Evolutionary conservation across 2,888 invertebrate genomes (phyloP), one percentile per base, ranked within the genome.

Genomic region (Aelia acuminata): DNA sequence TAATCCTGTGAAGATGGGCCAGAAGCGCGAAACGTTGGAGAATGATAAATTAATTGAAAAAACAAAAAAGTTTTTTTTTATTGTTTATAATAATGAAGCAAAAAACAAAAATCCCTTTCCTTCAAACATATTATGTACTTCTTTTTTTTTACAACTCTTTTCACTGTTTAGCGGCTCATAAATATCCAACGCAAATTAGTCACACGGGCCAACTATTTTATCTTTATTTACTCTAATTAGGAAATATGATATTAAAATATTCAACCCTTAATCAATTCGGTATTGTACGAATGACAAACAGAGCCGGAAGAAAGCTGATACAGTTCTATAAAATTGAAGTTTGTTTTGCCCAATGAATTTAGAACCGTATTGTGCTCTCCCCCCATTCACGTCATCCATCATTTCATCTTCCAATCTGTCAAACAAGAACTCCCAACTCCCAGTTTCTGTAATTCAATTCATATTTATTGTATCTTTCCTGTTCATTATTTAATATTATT

Each of bases 321-420:
- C n/a, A n/a, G n/a, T 43, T 80, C 20, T 43, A 47, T 80, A n/a
- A 80, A 80, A 47, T 47, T 80, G 80, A 80, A 43, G 80, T 80
- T 80, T 39, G 80, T 70, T 35, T 70, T 26, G 63, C 10, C 18
- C 31, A 70, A 80, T 47, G 80, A 80, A 80, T 80, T 80, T 43
- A 80, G n/a, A 80, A 39, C 43, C 43, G 80, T 80, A 80, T n/a
- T 43, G 22, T 10, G 22, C 80, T 10, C n/a, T 13, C n/a, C 13
- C 35, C 3, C 20, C 15, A n/a, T n/a, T n/a, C 43, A n/a, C 18
- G 80, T n/a, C n/a, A 80, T 39, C 80, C 43, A 43, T 80, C 80
- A 80, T 43, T 80, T 80, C 43, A 13, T 47, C 80, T n/a, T 80
- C 39, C 80, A 80, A 80, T 80, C 80, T 80, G 80, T 80, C 80